Percentiles rank a stretch among this genome's conserved stretches.
Conservation (phyloP, 30 jellyfish, hydroid and myxozoan genomes). For the Sanderia malayensis region DNA sequence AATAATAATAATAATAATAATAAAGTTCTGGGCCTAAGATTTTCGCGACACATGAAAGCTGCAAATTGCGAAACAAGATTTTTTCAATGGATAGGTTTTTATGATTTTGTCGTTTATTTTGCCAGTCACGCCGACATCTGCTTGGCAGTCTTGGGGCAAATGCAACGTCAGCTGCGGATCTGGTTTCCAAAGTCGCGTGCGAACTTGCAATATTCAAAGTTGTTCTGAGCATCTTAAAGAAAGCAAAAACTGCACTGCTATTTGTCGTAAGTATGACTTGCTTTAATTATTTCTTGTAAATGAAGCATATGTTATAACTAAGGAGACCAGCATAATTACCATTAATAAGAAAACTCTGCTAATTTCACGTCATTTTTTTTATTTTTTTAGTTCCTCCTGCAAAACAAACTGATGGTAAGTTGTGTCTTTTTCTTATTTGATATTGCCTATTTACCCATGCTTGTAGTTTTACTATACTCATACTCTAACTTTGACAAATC, state of each 20-base stretch:
- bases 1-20: too few species aligned
- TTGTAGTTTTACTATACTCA: too few species aligned
- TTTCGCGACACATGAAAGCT: too few species aligned
- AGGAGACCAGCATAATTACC: too few species aligned
- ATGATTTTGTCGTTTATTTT: too few species aligned
- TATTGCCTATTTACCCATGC: neutral
- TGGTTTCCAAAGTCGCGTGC: conserved; percentile 28
- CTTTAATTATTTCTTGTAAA: neutral
- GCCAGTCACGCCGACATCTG: conserved; percentile 12
- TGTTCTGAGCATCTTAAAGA: conserved; percentile 17
- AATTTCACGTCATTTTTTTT: neutral
- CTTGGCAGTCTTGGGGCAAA: conserved; percentile 37
- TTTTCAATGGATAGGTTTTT: too few species aligned
- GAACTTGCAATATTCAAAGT: conserved; percentile 22
- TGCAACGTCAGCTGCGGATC: conserved; percentile 56
- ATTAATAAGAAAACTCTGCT: too few species aligned
- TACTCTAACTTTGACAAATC: too few species aligned
- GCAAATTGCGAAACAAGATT: too few species aligned
- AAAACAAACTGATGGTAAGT: neutral
- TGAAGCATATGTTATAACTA: too few species aligned
- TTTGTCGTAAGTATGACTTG: conserved; percentile 22
- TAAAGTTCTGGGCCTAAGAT: too few species aligned
- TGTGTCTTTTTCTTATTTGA: neutral
- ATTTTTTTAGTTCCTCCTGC: conserved; percentile 1
- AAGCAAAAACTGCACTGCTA: conserved; percentile 34